These are phyloP conservation scores for Macquaria australasica DNA, from an alignment of 2,113 vertebrate genomes.

Conservation along the genomic window DNA sequence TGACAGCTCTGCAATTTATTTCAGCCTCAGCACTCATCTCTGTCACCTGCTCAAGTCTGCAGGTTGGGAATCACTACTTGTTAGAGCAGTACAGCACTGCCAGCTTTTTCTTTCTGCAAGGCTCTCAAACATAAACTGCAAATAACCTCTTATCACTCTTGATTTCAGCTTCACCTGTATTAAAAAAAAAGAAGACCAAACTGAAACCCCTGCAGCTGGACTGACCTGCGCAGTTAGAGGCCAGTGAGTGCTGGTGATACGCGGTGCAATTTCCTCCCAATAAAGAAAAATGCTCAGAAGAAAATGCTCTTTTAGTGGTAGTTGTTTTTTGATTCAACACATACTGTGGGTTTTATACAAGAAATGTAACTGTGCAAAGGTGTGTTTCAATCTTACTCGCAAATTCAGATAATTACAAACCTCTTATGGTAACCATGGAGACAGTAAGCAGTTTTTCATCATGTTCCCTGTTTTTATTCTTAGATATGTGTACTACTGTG, in stretches of 20 bases:
- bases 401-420: constrained; percentile 26
- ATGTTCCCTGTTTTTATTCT: not conserved
- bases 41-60: constrained; percentile 60
- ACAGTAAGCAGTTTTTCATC: constrained; percentile 21
- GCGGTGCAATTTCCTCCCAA: not conserved
- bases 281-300: constrained; percentile 9
- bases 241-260: not conserved
- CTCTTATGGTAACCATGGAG: constrained; percentile 27
- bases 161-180: constrained; percentile 28
- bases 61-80: constrained; percentile 61
- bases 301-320: not conserved
- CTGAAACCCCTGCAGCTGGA: constrained; percentile 36
- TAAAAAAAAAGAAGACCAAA: not conserved
- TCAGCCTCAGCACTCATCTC: constrained; percentile 63
- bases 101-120: constrained; percentile 27
- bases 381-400: not conserved
- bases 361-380: not conserved
- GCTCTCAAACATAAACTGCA: constrained; percentile 48
- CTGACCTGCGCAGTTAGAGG: constrained; percentile 22
- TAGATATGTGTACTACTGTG: not conserved
- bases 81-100: constrained; percentile 47
- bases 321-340: not conserved
- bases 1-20: constrained; percentile 71
- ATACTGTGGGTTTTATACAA: not conserved
- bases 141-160: constrained; percentile 52